Conservation (phyloP, 2,113 vertebrate species). For the Takifugu flavidus region DNA sequence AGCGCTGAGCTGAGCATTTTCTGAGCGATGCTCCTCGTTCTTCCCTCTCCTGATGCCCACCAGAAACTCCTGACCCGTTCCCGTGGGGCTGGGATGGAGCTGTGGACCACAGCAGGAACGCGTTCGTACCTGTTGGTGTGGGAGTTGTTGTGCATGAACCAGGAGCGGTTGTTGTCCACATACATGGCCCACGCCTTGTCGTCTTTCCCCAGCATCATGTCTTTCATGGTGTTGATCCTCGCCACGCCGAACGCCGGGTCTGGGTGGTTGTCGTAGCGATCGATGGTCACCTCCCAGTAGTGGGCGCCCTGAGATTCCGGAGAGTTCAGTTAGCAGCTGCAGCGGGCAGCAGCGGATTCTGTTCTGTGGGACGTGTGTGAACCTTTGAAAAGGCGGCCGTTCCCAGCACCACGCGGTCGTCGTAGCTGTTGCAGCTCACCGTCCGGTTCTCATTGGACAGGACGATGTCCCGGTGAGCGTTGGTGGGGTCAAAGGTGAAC, state of each 20-base stretch:
- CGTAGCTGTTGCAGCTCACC: constrained; percentile 92
- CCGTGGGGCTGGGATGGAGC: no score
- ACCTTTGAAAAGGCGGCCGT: constrained; percentile 92
- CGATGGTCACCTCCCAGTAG: constrained; percentile 93
- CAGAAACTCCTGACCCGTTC: no score
- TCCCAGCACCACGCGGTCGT: constrained; percentile 93
- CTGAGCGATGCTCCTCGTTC: no score
- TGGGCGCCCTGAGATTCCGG: constrained; percentile 75
- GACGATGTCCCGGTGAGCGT: constrained; percentile 93
- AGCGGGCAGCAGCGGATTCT: background rate
- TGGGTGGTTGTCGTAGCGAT: constrained; percentile 96
- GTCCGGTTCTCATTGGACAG: constrained; percentile 94
- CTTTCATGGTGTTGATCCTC: constrained; percentile 89
- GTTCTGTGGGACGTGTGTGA: background rate
- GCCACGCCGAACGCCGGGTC: constrained; percentile 96
- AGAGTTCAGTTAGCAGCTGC: background rate
- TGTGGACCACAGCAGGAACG: no score
- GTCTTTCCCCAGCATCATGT: constrained; percentile 97
- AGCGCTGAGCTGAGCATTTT: no score
- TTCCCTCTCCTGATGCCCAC: no score
- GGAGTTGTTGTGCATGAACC: constrained; percentile 99
- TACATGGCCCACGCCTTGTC: constrained; percentile 99
- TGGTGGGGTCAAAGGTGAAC: constrained; percentile 93
- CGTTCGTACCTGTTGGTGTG: constrained; percentile 88
- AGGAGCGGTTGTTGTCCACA: constrained; percentile 98